Percentiles rank a stretch among this genome's conserved stretches.
Evolutionary conservation across 2,113 vertebrate genomes (phyloP).

Genomic region (Coptodon bakossiorum): DNA sequence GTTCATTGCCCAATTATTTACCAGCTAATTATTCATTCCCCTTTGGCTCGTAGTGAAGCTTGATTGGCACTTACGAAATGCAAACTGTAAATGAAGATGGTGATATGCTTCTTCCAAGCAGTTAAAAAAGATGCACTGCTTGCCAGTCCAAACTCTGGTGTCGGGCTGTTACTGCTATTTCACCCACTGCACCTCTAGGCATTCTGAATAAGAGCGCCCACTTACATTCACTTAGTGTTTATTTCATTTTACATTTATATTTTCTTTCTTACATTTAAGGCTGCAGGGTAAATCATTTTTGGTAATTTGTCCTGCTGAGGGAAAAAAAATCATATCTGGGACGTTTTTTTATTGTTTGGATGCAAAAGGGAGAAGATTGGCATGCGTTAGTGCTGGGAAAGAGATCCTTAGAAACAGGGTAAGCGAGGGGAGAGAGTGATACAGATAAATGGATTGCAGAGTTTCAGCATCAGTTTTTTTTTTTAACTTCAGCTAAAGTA

Average conservation of each 20-base stretch:
- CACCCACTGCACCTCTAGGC: conserved; percentile 15
- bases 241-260: conserved; percentile 10
- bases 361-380: neutral
- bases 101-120: neutral
- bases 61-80: conserved; percentile 33
- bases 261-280: neutral
- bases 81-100: conserved; percentile 7
- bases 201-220: conserved; percentile 3
- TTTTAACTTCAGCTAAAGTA: conserved; percentile 1
- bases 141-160: neutral
- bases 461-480: neutral
- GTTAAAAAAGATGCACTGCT: conserved; percentile 3
- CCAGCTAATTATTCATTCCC: conserved; percentile 9
- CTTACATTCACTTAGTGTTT: conserved; percentile 19
- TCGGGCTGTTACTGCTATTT: conserved; percentile 2
- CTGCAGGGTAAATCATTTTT: neutral
- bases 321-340: neutral
- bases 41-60: neutral
- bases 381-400: neutral
- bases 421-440: neutral
- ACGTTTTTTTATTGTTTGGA: neutral
- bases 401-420: neutral
- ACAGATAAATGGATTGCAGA: conserved; percentile 14
- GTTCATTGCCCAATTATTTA: conserved; percentile 18
- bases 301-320: neutral